Conservation (phyloP, 1,140 invertebrate species). For the Lineus longissimus region DNA sequence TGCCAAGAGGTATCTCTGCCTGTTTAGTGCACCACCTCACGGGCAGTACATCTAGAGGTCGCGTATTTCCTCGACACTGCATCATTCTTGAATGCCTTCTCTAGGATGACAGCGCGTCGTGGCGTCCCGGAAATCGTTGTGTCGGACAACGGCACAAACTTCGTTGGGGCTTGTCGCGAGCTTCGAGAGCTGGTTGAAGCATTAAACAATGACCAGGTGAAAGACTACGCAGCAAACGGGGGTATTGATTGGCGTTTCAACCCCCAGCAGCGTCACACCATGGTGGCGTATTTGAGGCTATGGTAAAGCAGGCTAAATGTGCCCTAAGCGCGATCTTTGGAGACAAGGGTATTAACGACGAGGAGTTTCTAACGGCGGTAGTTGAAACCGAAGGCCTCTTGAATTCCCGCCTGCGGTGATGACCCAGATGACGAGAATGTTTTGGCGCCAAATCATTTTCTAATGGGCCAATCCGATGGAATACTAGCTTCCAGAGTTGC, state of each 20-base stretch:
- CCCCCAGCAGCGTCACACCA: constrained; percentile 14
- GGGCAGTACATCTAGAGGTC: constrained; percentile 2
- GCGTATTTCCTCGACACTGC: constrained; percentile 5
- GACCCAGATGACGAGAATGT: constrained; percentile 6
- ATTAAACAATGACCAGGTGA: background rate
- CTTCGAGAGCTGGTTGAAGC: background rate
- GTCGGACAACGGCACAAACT: constrained; percentile 20
- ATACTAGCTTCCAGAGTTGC: constrained; percentile 13
- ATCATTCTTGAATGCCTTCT: background rate
- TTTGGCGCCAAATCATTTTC: constrained; percentile 4
- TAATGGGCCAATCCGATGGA: constrained; percentile 11
- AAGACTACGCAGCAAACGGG: background rate
- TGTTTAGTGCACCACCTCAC: background rate
- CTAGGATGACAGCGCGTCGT: constrained; percentile 1
- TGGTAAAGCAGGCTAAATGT: constrained; percentile 9
- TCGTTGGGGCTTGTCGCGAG: constrained; percentile 13
- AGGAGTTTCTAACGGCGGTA: constrained; percentile 10
- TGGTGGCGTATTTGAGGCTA: constrained; percentile 14
- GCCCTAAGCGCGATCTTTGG: constrained; percentile 3
- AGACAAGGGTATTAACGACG: constrained; percentile 1
- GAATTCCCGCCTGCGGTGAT: background rate
- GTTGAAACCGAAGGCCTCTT: constrained; percentile 5
- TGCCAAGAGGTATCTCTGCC: constrained; percentile 4
- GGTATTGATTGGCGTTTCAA: constrained; percentile 8
- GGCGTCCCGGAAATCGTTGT: constrained; percentile 9